Evolutionary conservation across 2,797 vertebrate species (phyloP), one percentile per base, ranked within the genome.

Genomic region (Tachyglossus aculeatus): DNA sequence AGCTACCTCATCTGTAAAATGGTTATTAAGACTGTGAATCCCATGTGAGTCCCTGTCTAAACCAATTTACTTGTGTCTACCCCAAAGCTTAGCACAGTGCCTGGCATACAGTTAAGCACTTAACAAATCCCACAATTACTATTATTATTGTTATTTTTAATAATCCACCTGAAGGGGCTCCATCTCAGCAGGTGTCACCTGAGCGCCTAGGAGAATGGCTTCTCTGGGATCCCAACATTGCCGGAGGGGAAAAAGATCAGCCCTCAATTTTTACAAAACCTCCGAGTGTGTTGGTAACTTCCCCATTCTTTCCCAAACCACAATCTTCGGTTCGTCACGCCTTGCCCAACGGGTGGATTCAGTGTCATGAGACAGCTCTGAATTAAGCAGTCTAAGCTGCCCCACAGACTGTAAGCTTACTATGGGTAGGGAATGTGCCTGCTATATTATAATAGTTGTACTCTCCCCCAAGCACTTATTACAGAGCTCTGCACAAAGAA

Each of bases 291-390:
- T 62, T 5, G 19, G 1, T 44, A 63, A 74, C 44, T 36, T 81
- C 59, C 52, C 69, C 34, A 3, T 36, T 74, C 0, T 16, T 64
- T 63, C 66, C 12, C 52, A 24, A 77, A 65, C 6, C 58, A 50
- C 65, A 62, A n/a, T 4, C 22, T 32, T n/a, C 5, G 50, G 51
- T 47, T 72, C 57, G 9, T 45, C 22, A 25, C 32, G 40, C n/a
- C 59, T 29, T 48, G 10, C 44, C 24, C 1, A 38, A 41, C 1
- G 43, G 51, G 48, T 13, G 47, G 27, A 50, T 9, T 27, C 24
- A 31, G 2, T 3, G 10, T 29, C 18, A 36, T 14, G 48, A 8
- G 50, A n/a, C 47, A 7, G 43, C 52, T 14, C 21, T 0, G 13
- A 9, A 16, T 12, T 2, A 14, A 6, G 5, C 1, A 1, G 40